phyloP scores from a whole-genome alignment of 2,888 invertebrate species.

The Bruchidius siliquastri region DNA sequence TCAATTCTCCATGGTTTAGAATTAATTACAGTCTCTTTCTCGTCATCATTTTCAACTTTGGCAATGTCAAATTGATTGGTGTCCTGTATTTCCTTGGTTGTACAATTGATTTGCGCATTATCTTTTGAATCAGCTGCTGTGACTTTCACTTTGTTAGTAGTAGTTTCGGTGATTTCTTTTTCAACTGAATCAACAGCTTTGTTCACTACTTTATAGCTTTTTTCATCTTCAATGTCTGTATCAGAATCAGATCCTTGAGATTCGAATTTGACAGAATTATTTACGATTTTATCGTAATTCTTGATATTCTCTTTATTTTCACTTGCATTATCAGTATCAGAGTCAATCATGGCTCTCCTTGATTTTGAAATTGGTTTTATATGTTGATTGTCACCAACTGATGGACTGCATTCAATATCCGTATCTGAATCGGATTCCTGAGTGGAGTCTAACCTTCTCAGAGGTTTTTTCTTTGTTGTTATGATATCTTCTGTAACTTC shows the following conservation, averaged over 20 bases:
- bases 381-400: background rate
- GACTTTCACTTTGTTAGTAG: too few species aligned
- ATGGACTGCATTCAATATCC: constrained; percentile 20
- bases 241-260: constrained; percentile 23
- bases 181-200: background rate
- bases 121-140: constrained; percentile 2
- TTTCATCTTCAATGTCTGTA: constrained; percentile 24
- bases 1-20: too few species aligned
- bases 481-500: background rate
- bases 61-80: too few species aligned
- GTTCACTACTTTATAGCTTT: background rate
- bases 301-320: constrained; percentile 4
- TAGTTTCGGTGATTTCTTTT: background rate
- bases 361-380: background rate
- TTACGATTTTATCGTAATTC: background rate
- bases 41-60: too few species aligned
- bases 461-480: constrained; percentile 1
- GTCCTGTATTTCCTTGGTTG: too few species aligned
- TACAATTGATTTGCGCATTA: constrained; percentile 1
- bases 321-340: background rate
- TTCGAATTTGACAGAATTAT: background rate
- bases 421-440: constrained; percentile 21
- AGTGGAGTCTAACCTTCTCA: constrained; percentile 13
- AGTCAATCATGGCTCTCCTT: background rate
- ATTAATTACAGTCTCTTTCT: too few species aligned